A percentile compares a stretch with the other conserved stretches of the same genome.
phyloP scores from a whole-genome alignment of 2,113 vertebrate genomes.

The Choloepus hoffmanni region DNA sequence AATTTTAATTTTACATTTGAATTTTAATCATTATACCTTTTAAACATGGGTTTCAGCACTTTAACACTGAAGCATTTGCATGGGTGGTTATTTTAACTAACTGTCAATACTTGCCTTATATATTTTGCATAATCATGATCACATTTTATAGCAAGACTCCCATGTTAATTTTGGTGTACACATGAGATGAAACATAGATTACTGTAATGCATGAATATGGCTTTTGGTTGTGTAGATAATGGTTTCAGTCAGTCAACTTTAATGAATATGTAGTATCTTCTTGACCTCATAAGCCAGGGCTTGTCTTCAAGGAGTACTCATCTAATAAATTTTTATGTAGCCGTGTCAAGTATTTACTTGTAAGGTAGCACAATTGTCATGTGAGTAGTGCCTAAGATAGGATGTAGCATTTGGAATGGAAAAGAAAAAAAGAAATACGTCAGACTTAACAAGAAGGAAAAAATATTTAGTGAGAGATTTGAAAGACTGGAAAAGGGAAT shows the following conservation, averaged over 20 bases:
- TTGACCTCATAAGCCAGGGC: neutral
- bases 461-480: neutral
- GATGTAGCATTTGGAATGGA: neutral
- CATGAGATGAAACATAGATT: neutral
- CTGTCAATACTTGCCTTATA: neutral
- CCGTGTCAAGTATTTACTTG: neutral
- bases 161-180: neutral
- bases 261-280: neutral
- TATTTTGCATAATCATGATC: neutral
- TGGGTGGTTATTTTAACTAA: neutral
- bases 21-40: neutral
- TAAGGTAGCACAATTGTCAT: neutral
- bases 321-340: neutral
- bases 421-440: neutral
- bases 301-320: neutral
- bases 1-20: neutral
- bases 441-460: neutral
- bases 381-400: neutral
- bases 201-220: neutral
- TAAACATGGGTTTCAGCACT: neutral
- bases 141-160: neutral
- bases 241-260: neutral
- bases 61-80: neutral
- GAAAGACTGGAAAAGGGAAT: neutral
- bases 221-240: neutral